A percentile compares a stretch with the other conserved stretches of the same genome.
Evolutionary conservation across 2,797 vertebrate species (phyloP).

Genomic region (Sardinella longiceps): DNA sequence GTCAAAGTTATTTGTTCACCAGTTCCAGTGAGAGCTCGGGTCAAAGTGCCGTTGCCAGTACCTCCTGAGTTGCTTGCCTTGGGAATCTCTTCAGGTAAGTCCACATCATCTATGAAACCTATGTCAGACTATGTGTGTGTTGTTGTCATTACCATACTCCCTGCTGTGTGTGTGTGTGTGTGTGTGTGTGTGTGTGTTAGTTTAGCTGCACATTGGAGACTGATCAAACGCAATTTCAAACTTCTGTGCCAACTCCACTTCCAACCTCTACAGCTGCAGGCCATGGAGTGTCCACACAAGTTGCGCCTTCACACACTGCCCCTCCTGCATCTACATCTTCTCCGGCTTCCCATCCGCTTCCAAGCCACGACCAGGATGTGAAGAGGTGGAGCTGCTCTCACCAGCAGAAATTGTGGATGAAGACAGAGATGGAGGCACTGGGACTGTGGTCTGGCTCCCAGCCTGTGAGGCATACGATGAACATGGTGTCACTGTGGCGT

Average conservation of each 20-base stretch:
- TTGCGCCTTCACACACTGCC: no score
- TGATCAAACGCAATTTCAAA: no score
- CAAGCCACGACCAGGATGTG: background rate
- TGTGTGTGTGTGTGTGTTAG: no score
- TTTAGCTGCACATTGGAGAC: no score
- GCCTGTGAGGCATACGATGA: background rate
- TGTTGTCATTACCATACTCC: no score
- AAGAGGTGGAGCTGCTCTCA: background rate
- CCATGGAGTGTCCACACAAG: no score
- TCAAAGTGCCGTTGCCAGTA: slow-evolving; percentile 25
- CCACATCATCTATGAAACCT: slow-evolving; percentile 17
- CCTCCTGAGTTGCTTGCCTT: slow-evolving; percentile 8
- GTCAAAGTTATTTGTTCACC: slow-evolving; percentile 4
- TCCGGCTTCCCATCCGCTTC: no score
- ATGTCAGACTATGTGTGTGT: background rate
- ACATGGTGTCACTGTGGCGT: background rate
- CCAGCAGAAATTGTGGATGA: slow-evolving; percentile 34
- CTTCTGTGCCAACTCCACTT: no score
- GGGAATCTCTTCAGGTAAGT: slow-evolving; percentile 24
- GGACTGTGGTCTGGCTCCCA: slow-evolving; percentile 38
- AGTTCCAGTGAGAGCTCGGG: background rate
- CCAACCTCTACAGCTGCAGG: no score
- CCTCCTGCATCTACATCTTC: no score
- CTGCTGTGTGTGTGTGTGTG: no score
- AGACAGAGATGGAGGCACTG: slow-evolving; percentile 37